Conservation (phyloP, 2,888 invertebrate species). For the Ceriagrion tenellum region DNA sequence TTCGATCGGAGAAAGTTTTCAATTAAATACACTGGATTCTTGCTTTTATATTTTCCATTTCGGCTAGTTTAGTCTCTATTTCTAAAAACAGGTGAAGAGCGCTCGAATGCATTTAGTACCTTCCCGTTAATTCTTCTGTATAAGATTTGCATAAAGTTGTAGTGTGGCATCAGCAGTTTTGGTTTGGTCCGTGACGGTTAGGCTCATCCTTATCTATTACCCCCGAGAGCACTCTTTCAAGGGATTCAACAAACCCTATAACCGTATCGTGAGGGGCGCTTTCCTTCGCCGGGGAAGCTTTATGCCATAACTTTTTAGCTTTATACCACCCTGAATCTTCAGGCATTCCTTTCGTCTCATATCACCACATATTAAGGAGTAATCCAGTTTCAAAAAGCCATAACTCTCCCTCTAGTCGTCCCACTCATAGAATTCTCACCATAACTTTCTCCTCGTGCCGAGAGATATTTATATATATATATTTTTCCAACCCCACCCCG, state of each 20-base stretch:
- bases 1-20: too few species aligned
- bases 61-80: background rate
- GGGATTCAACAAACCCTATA: constrained; percentile 47
- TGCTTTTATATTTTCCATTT: background rate
- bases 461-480: background rate
- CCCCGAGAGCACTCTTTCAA: constrained; percentile 3
- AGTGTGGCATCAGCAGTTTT: background rate
- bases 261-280: constrained; percentile 15
- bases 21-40: background rate
- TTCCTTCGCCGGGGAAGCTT: background rate
- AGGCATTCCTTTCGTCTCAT: constrained; percentile 41
- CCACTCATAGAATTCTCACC: constrained; percentile 8
- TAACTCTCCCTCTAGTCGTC: constrained; percentile 17
- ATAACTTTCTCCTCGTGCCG: constrained; percentile 37
- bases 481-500: background rate
- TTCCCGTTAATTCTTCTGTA: background rate
- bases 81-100: background rate
- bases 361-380: constrained; percentile 59
- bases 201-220: background rate
- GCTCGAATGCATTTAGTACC: background rate
- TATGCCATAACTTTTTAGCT: constrained; percentile 31
- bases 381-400: constrained; percentile 46
- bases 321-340: constrained; percentile 32
- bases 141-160: background rate
- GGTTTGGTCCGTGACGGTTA: background rate